Base-by-base conservation (phyloP, 2,113 vertebrate genomes). In the Daboia siamensis region DNA sequence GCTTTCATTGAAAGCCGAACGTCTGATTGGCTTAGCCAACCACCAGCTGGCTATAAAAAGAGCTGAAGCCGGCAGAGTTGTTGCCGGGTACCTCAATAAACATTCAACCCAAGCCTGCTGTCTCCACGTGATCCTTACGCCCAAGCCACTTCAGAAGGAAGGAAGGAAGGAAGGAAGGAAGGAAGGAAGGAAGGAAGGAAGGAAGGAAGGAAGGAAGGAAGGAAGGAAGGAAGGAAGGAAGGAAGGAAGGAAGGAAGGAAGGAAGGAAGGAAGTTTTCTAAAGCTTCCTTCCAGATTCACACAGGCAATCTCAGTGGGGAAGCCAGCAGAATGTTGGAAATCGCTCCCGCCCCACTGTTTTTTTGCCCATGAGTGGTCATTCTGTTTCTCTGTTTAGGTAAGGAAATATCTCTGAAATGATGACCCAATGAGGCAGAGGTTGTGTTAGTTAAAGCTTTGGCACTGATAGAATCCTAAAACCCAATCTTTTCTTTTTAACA, bases 401-500 rank as follows among this genome's bases (percentile, higher is more conserved):
- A 69, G 15, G 29, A 33, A 69, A 17, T 69, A 69, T 69, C 12
- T 69, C 29, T 69, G 64, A 69, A 69, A 69, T 69, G 29, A 69
- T 69, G 64, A 69, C 11, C 29, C 2, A 33, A 0, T 69, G 64
- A 5, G 29, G 33, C 12, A 33, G 29, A 69, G 5, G 64, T 69
- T 69, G 11, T 52, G 17, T 90, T 5, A 89, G 54, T 54, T 91
- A 90, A 93, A 84, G 5, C 0, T 1, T 51, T 95, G 90, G 86
- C 93, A 95, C 11, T 0, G 26, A 48, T 24, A 8, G 26, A 86
- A 51, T 46, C 94, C 88, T 95, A 24, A 23, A 12, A 92, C 44
- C 57, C 61, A 26, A 21, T n/a, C n/a, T 39, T 80, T 93, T 24
- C 2, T 54, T 44, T 57, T 95, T 29, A 29, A 54, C 94, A 94